A percentile compares a stretch with the other conserved stretches of the same genome.
phyloP scores from a whole-genome alignment of 35 echinoderm and acorn worm species.

The Anneissia japonica region DNA sequence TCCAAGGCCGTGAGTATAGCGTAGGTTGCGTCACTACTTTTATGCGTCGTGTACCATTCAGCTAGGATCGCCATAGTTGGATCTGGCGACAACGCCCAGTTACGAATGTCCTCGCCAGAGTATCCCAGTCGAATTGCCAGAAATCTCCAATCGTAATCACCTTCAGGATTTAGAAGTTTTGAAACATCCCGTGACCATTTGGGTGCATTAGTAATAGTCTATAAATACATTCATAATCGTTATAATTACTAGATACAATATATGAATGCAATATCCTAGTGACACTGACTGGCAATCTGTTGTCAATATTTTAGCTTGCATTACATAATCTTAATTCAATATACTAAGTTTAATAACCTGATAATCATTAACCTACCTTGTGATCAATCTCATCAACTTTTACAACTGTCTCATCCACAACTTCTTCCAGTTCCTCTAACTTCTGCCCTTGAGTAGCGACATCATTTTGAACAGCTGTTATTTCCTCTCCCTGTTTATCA shows the following conservation, averaged over 20 bases:
- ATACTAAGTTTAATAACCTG: neutral
- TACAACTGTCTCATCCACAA: conserved; percentile 73
- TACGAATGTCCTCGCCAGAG: conserved; percentile 83
- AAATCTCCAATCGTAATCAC: conserved; percentile 85
- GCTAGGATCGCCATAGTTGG: conserved; percentile 88
- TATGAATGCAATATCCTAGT: no score
- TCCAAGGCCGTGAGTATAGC: conserved; percentile 79
- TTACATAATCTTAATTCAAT: no score
- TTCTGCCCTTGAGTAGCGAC: conserved; percentile 69
- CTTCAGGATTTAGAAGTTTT: conserved; percentile 81
- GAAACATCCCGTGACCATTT: conserved; percentile 91
- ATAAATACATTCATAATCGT: no score
- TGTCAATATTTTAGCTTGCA: no score
- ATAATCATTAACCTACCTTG: conserved; percentile 39
- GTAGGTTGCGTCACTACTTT: conserved; percentile 94
- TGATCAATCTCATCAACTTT: conserved; percentile 92
- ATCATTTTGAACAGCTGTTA: conserved; percentile 75
- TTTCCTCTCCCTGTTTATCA: conserved; percentile 54
- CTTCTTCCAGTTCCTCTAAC: conserved; percentile 66
- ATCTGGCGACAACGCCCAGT: conserved; percentile 91
- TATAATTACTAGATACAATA: no score
- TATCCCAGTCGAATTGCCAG: conserved; percentile 79
- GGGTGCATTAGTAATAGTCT: conserved; percentile 91
- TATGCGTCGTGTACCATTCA: conserved; percentile 96
- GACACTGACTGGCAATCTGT: no score